Base-by-base conservation (phyloP, 2,113 vertebrate species). In the Elachura formosa region DNA sequence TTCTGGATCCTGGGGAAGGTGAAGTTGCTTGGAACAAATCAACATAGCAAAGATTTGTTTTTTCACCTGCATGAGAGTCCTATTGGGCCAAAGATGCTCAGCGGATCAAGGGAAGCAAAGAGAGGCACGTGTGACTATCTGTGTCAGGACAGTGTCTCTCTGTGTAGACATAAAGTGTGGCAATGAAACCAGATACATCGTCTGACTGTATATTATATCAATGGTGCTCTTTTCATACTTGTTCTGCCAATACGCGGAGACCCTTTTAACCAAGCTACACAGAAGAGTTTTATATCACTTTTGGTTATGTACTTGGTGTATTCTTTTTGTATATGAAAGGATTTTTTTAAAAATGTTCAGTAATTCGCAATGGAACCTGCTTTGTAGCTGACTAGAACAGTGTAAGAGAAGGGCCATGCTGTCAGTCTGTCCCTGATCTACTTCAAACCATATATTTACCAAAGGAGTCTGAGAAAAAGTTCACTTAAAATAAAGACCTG, bases 181-280 rank as follows among this genome's bases (percentile, higher is more conserved):
- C 88, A 68, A 45, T 80, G 84, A 89, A 92, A 87, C 82, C 84
- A 95, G 96, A 91, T 94, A 51, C 91, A 80, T 92, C n/a, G 46
- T 96, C 89, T 84, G 89, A 96, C 91, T 96, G 91, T 94, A 86
- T 86, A 90, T 92, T 95, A 43, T 96, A 94, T 96, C 93, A 94
- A 97, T 90, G 97, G 97, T 97, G 97, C 97, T 97, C 95, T 97
- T 97, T 97, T 97, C 97, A 96, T 97, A 97, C 94, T 97, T 94
- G 94, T 97, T 92, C 96, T 97, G 89, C 96, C 90, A 93, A 95
- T 94, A 95, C 16, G 90, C 84, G 68, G 89, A 95, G 93, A 97
- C 93, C 94, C 93, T 96, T 97, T 97, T 97, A 96, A 96, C 90
- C 76, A 89, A 96, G 97, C 97, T 97, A 95, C 95, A 93, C 93